Percentiles rank a stretch among this genome's conserved stretches.
Conservation (phyloP, 1,140 invertebrate species). For the Anastrepha ludens region DNA sequence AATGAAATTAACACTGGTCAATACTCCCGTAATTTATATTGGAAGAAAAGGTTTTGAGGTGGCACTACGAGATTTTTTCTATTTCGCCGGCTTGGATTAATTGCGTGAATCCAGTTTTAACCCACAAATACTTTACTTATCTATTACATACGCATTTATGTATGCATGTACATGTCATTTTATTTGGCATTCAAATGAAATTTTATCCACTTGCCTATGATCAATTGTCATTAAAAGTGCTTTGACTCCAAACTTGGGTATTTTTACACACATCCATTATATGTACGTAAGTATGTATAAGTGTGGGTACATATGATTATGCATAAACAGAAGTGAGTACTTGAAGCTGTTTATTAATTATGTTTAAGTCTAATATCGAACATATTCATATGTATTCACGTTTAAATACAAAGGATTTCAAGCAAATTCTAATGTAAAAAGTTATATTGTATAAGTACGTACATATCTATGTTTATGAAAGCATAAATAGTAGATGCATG, state of each 20-base stretch:
- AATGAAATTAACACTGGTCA: conserved; percentile 71
- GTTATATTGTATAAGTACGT: too few relatives aligned
- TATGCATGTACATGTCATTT: conserved; percentile 58
- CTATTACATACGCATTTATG: conserved; percentile 16
- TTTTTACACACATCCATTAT: conserved; percentile 23
- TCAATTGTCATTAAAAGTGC: conserved; percentile 74
- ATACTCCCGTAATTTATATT: conserved; percentile 72
- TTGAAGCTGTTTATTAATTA: conserved; percentile 26
- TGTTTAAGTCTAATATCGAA: background rate
- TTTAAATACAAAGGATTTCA: too few relatives aligned
- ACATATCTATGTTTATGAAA: too few relatives aligned
- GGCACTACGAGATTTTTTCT: conserved; percentile 6
- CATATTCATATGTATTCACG: background rate
- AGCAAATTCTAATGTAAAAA: too few relatives aligned
- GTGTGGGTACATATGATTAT: background rate
- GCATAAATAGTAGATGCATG: too few relatives aligned
- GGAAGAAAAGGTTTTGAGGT: conserved; percentile 21
- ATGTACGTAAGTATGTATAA: conserved; percentile 36
- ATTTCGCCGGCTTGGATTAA: background rate
- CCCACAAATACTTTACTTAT: conserved; percentile 55
- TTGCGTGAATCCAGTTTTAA: conserved; percentile 33
- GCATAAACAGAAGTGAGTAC: background rate
- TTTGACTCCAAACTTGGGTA: conserved; percentile 66
- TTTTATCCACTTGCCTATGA: conserved; percentile 73
- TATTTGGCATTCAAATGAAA: conserved; percentile 72